Base-by-base conservation (phyloP, 2,113 vertebrate genomes). In the Sphyrna mokarran region DNA sequence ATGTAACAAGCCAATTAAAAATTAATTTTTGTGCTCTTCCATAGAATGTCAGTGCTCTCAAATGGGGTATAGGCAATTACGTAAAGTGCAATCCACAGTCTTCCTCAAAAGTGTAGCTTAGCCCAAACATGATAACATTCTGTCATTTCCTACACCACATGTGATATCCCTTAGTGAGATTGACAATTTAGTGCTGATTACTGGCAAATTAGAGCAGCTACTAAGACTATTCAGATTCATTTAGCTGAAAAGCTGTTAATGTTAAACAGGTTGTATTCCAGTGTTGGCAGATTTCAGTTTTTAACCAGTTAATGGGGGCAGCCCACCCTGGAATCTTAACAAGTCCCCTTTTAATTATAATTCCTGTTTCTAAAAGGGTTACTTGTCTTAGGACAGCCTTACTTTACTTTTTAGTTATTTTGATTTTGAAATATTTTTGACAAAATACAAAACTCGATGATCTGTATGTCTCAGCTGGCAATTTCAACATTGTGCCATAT, bases 371-470 rank as follows among this genome's bases (percentile, higher is more conserved):
- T 54, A 3, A 61, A 58, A 29, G 11, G 11, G 48, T 89, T 89
- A 87, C 29, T 58, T 58, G 20, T 89, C 23, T 8, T 2, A 26
- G 22, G 43, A 23, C 22, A 9, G 10, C 29, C 23, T 29, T 89
- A 13, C 40, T 54, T 20, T 86, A 86, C 61, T 54, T 66, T 69
- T 87, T 69, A 23, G n/a, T 40, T n/a, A 94, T 66, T 23, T 94
- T 94, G 68, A 95, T 54, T 95, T 94, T 94, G 93, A 94, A 94
- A 94, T 22, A 68, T 69, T 94, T 66, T 14, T 9, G 40, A 20
- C 11, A 3, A 70, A 43, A 23, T 70, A 23, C 3, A 43, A 70
- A 70, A 61, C 70, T 76, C 70, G 9, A 10, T 76, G 6, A 76
- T 70, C 22, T 69, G 66, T 23, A 43, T 29, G 40, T 26, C 26